Evolutionary conservation across 2,113 vertebrate genomes (phyloP).

Genomic region (Cathartes aura): DNA sequence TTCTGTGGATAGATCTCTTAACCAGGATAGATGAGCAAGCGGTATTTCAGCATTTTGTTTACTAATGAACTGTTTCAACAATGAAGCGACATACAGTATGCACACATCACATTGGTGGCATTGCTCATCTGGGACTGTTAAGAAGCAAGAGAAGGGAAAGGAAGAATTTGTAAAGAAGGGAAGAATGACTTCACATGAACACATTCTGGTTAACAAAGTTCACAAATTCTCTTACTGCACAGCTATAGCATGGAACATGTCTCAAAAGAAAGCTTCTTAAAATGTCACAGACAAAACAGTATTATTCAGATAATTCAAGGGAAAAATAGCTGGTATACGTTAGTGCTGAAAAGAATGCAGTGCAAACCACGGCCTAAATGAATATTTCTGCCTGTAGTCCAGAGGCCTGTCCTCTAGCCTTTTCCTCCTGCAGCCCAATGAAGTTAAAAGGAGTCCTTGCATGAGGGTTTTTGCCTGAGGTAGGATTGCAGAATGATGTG

Average conservation of each 20-base stretch:
- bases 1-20: neutral
- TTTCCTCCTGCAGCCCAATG: neutral
- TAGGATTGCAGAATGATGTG: neutral
- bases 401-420: neutral
- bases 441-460: slow-evolving; percentile 10
- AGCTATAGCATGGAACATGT: neutral
- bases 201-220: neutral
- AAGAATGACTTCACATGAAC: neutral
- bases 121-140: neutral
- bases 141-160: neutral
- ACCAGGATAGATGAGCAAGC: neutral
- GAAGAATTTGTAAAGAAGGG: neutral
- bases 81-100: neutral
- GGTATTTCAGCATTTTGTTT: neutral
- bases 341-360: neutral
- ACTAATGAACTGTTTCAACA: neutral
- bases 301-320: neutral
- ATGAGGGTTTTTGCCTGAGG: neutral
- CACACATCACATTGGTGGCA: neutral
- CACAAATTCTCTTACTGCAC: neutral
- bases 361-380: slow-evolving; percentile 1
- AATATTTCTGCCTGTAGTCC: neutral
- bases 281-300: neutral
- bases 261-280: slow-evolving; percentile 20
- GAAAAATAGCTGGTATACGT: neutral